Evolutionary conservation across 2,888 invertebrate species (phyloP), one percentile per base, ranked within the genome.

Genomic region (Torymus tubicola): DNA sequence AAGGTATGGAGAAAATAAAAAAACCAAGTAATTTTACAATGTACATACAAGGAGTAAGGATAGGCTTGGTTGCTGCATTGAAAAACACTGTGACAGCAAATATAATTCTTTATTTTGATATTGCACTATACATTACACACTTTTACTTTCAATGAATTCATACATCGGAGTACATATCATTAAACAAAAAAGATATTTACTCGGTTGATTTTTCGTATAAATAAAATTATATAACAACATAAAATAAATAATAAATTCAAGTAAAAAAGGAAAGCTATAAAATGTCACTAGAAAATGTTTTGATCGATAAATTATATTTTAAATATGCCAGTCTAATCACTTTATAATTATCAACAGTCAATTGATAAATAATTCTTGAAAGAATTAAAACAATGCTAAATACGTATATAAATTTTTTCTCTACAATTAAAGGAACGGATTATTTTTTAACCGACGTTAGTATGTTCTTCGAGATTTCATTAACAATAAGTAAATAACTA

Each of bases 1-100:
- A 90, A 90, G 90, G 90, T 86, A 89, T 70, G 85, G 87, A 89
- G 87, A 89, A 88, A 86, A 85, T 57, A 75, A 80, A 80, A 78
- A 11, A 52, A 42, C 16, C 16, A 53, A 57, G 67, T 70, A 12
- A 68, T 57, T 68, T 65, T 18, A 12, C 0, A 70, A 63, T 57
- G 24, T 31, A 42, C 14, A n/a, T 63, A 31, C 57, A 24, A 65
- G 69, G 72, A 63, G 52, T 60, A 2, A 70, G 82, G 79, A 82
- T 50, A 82, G 81, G 80, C 74, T 77, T 80, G 74, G 79, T 73
- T 21, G 67, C 71, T 75, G 75, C 13, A 60, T 64, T 78, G 21
- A 75, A 64, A 79, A 77, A 77, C 50, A 67, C 71, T 61, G 16
- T 81, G 74, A 83, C 83, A 83, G 79, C 81, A 83, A 83, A 83